Percentiles rank a stretch among this genome's conserved stretches.
These are phyloP conservation scores for Lumbricus terrestris DNA, from an alignment of 2,888 invertebrate genomes.

Conservation along the genomic window DNA sequence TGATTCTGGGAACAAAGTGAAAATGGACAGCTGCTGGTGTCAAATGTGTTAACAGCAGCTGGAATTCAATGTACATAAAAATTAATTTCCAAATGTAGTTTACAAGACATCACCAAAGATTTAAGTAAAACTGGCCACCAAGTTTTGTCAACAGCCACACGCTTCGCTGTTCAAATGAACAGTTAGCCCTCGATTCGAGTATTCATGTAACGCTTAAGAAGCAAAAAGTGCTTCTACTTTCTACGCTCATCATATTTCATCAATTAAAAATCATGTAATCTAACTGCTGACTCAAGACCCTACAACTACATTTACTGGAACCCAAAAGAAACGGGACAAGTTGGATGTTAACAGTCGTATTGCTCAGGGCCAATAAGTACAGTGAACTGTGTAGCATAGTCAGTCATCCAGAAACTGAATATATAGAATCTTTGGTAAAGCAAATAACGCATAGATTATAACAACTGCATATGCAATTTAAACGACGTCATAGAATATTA, in stretches of 20 bases:
- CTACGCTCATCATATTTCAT: background rate
- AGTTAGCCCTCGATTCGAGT: background rate
- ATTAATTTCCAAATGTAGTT: background rate
- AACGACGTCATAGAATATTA: background rate
- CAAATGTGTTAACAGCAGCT: background rate
- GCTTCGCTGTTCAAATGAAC: background rate
- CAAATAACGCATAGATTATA: background rate
- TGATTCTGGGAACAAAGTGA: background rate
- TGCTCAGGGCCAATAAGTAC: background rate
- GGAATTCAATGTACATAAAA: background rate
- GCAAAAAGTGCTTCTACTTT: background rate
- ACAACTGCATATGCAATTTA: background rate
- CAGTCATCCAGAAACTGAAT: background rate
- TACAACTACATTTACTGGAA: background rate
- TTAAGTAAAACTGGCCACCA: background rate
- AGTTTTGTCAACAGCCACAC: background rate
- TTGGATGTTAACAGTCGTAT: background rate
- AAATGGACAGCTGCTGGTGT: background rate
- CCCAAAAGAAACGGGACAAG: background rate
- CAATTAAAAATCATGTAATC: background rate
- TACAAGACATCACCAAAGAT: background rate
- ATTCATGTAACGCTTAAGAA: background rate
- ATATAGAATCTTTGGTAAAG: slow-evolving; percentile 3
- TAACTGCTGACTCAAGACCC: background rate
- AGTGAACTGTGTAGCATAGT: background rate